Evolutionary conservation across 64 coral and sea anemone species (phyloP), one percentile per base, ranked within the genome.

Genomic region (Montipora cactus): DNA sequence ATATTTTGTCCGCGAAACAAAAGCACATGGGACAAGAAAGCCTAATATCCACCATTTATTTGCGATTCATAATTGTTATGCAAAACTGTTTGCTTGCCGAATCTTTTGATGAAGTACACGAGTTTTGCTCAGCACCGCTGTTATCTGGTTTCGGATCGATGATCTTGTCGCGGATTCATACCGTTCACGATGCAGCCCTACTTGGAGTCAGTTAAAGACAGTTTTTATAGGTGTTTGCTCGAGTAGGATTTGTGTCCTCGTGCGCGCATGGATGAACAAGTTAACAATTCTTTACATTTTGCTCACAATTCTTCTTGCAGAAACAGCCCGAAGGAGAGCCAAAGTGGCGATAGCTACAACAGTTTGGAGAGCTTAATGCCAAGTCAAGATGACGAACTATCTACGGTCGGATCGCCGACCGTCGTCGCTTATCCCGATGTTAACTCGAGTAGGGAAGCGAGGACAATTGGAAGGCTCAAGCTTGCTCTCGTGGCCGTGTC

Each of bases 391-490:
- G 81, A 47, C 81, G 6, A 49, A 21, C 7, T 15, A 67, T 86
- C 82, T 15, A 47, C 66, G 46, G 46, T 50, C 14, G 44, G 16
- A 9, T 69, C 80, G 47, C 76, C 58, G 5, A 52, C 46, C 79
- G 72, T 95, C 22, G 59, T 95, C 71, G 16, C 89, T 22, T 78
- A 85, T 75, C 88, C 88, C 8, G 86, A 80, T 44, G 80, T 81
- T 21, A 44, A 15, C 14, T 75, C 80, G 5, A 90, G 16, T 16
- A 67, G 9, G 69, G 79, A 85, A 70, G 88, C 75, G 37, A 95
- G 80, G 69, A 95, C 81, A 20, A 95, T 95, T 14, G 82, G 75
- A 12, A 57, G 93, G 80, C 55, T 95, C 72, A 95, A 95, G 49
- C 75, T 95, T 18, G 93, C 73, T 52, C 73, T 95, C 3, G 72